A percentile compares a stretch with the other conserved stretches of the same genome.
Evolutionary conservation across 2,113 vertebrate species (phyloP).

Genomic region (Micromys minutus): DNA sequence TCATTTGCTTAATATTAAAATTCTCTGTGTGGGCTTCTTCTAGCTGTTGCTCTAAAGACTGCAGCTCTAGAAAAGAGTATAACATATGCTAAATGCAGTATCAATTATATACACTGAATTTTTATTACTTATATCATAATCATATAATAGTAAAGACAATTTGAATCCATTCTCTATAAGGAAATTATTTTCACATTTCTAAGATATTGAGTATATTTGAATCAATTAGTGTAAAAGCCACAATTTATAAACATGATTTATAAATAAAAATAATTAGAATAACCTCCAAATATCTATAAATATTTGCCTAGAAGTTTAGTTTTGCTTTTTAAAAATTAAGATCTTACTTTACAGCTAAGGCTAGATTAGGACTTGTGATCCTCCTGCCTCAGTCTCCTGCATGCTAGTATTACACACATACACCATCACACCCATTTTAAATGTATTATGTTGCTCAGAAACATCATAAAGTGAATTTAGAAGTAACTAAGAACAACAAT

Average conservation of each 20-base stretch:
- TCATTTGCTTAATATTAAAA: slow-evolving; percentile 99
- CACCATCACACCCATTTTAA: background rate
- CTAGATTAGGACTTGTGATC: background rate
- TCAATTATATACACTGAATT: slow-evolving; percentile 38
- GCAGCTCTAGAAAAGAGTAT: slow-evolving; percentile 84
- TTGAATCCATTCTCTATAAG: background rate
- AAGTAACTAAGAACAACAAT: slow-evolving; percentile 13
- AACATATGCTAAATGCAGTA: slow-evolving; percentile 51
- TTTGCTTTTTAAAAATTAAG: background rate
- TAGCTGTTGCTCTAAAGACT: slow-evolving; percentile 92
- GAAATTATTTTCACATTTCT: slow-evolving; percentile 28
- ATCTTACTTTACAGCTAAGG: background rate
- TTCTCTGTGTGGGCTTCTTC: slow-evolving; percentile 96
- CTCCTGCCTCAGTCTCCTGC: background rate
- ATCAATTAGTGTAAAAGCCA: slow-evolving; percentile 26
- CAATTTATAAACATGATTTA: background rate
- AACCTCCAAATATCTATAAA: slow-evolving; percentile 3
- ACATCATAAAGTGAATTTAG: slow-evolving; percentile 30
- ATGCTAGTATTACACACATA: background rate
- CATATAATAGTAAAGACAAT: background rate
- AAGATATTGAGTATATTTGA: slow-evolving; percentile 6
- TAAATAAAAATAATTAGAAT: slow-evolving; percentile 44
- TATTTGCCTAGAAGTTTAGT: slow-evolving; percentile 7
- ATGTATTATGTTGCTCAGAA: background rate
- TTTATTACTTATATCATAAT: background rate